Conservation (phyloP, 2,113 vertebrate genomes). For the Onychostoma macrolepis region DNA sequence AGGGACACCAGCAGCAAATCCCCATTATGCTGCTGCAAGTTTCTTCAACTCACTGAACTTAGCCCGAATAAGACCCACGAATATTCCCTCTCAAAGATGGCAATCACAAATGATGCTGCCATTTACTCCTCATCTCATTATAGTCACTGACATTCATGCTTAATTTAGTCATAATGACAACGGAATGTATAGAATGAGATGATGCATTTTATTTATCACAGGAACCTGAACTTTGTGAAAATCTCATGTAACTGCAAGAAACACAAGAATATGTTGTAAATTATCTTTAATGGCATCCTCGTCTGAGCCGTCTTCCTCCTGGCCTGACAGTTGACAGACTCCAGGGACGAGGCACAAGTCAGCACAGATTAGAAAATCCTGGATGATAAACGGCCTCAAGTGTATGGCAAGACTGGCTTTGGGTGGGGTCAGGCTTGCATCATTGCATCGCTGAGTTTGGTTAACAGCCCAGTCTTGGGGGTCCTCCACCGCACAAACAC, state of each 20-base stretch:
- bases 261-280: conserved; percentile 20
- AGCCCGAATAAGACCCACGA: background rate
- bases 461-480: background rate
- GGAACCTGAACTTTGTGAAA: background rate
- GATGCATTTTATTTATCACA: background rate
- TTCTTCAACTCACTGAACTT: background rate
- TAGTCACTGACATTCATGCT: conserved; percentile 49
- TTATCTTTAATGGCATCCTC: conserved; percentile 14
- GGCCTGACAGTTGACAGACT: conserved; percentile 40
- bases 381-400: conserved; percentile 33
- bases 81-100: background rate
- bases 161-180: background rate
- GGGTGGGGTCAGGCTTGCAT: conserved; percentile 28
- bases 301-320: background rate
- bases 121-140: conserved; percentile 45
- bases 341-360: conserved; percentile 19
- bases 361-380: conserved; percentile 30
- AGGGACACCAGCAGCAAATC: conserved; percentile 1
- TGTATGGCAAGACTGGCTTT: conserved; percentile 11
- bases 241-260: background rate
- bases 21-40: background rate
- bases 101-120: conserved; percentile 27
- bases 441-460: conserved; percentile 28
- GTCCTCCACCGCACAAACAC: background rate
- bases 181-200: no score